Evolutionary conservation across 2,797 vertebrate species (phyloP), one percentile per base, ranked within the genome.

Genomic region (Sciurus carolinensis): DNA sequence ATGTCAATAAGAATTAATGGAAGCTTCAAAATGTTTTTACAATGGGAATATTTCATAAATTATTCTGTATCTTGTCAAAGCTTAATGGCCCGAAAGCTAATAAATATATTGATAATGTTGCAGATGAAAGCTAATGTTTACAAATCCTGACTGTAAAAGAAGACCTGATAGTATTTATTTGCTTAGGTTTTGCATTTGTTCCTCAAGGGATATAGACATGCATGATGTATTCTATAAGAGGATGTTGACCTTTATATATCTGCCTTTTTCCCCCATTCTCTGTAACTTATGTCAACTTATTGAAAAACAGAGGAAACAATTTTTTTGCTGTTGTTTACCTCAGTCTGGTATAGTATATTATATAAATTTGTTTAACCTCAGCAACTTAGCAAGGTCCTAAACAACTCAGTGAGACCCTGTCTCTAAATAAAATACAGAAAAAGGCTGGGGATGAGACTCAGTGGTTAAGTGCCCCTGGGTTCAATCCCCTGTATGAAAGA

Each of bases 181-280:
- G 14, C 86, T 94, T 93, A 52, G 17, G 73, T 97, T 92, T 97
- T 96, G 6, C 24, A 30, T 93, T 87, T 94, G 0, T 94, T 96
- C 75, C 30, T 91, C 62, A 59, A 62, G 11, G 47, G 33, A 36
- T 87, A 77, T 13, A 85, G 52, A 50, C 59, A 85, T 44, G 20
- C 30, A 77, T 26, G 66, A 59, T 93, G 47, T 72, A 62, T 79
- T 90, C 64, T 90, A 2, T 92, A 33, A 91, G 44, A 72, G 42
- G 20, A 17, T 57, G 20, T 90, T 96, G 89, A 95, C 28, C 57
- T 90, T 82, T 73, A 36, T 52, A 82, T 83, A 88, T 71, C 39
- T 26, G 18, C 30, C 66, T 15, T 93, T 87, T 92, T 62, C 67
- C 52, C 44, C 47, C 20, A 57, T 47, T 93, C 44, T 93, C 12